phyloP scores from a whole-genome alignment of 2,113 vertebrate genomes.

The Petrocephalus zakoni region DNA sequence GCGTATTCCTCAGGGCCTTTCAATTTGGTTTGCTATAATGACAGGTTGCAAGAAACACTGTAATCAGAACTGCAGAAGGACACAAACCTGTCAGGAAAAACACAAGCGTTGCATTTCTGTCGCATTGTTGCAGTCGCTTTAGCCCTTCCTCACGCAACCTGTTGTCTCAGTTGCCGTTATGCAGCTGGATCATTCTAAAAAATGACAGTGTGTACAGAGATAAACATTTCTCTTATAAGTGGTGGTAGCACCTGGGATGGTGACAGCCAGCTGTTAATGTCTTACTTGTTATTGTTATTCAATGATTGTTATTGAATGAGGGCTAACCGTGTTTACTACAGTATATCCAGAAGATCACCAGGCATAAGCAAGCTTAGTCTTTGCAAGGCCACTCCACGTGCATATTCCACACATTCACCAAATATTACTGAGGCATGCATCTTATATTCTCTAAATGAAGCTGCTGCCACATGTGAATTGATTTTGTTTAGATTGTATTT shows the following conservation, averaged over 20 bases:
- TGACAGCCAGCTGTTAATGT: not conserved
- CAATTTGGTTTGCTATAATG: not conserved
- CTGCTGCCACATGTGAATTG: not conserved
- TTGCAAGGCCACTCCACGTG: not conserved
- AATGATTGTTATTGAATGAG: not conserved
- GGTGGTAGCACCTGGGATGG: not conserved
- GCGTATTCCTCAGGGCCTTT: not conserved
- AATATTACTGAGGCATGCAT: not conserved
- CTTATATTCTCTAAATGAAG: not conserved
- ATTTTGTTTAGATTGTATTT: not conserved
- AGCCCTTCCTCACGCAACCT: not conserved
- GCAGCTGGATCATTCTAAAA: not conserved
- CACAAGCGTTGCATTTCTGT: not conserved
- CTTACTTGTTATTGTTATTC: slow-evolving; percentile 7
- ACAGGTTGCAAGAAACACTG: not conserved
- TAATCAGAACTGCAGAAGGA: slow-evolving; percentile 12
- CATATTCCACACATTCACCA: not conserved
- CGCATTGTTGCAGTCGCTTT: not conserved
- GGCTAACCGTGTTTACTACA: not conserved
- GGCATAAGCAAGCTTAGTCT: not conserved
- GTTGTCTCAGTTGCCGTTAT: not conserved
- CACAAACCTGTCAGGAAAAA: not conserved
- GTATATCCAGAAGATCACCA: not conserved
- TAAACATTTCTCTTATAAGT: not conserved
- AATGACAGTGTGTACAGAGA: slow-evolving; percentile 10